These are phyloP conservation scores for Stenodera caucasica DNA, from an alignment of 2,888 invertebrate genomes.

Conservation along the genomic window DNA sequence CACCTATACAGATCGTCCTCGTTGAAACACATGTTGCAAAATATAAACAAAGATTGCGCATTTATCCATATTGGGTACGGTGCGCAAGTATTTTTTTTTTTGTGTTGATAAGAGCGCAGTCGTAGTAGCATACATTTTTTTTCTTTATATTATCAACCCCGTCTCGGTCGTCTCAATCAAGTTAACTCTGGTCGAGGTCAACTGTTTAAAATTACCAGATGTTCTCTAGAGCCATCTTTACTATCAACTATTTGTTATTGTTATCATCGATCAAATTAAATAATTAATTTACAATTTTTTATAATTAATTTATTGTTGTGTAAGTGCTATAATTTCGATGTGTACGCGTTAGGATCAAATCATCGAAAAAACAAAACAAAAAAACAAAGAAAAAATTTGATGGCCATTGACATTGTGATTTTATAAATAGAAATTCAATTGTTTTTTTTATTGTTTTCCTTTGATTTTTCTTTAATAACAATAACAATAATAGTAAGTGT, in stretches of 20 bases:
- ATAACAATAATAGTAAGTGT: background rate
- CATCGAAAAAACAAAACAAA: background rate
- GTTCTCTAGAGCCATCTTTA: slow-evolving; percentile 3
- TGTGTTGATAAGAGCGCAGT: background rate
- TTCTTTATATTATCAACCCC: background rate
- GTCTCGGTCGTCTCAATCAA: background rate
- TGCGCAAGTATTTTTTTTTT: background rate
- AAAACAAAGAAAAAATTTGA: background rate
- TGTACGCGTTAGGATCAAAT: background rate
- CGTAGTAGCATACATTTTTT: background rate
- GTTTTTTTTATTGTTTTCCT: background rate
- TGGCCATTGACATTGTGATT: slow-evolving; percentile 5
- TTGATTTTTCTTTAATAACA: background rate
- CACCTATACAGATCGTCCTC: too few relatives aligned
- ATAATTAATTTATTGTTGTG: background rate
- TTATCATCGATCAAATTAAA: background rate
- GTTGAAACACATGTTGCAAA: slow-evolving; percentile 1
- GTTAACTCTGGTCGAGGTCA: slow-evolving; percentile 6
- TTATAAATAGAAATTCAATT: slow-evolving; percentile 5
- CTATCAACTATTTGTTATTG: background rate
- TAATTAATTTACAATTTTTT: background rate
- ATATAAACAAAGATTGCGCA: slow-evolving; percentile 9
- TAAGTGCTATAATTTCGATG: background rate
- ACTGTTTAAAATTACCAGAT: slow-evolving; percentile 6
- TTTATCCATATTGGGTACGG: background rate